Evolutionary conservation across 2,888 invertebrate genomes (phyloP), one percentile per base, ranked within the genome.

Genomic region (Drosophila anomelani): DNA sequence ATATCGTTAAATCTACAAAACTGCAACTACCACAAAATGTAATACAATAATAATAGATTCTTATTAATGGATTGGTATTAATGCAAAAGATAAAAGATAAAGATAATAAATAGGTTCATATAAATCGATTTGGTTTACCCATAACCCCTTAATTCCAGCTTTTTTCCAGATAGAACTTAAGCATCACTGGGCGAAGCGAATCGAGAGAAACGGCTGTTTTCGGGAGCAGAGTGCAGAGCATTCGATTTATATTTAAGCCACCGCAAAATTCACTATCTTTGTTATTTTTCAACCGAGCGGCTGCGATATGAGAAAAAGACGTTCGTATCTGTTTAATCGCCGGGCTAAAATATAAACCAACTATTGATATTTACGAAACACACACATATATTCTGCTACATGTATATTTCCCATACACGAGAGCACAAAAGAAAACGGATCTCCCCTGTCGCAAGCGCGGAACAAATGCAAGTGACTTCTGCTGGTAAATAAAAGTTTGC

Each of bases 401-500:
- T 53, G 34, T 39, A 15, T 32, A 41, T 60, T n/a, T 55, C 41
- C 13, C n/a, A 43, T n/a, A 43, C 59, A 38, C 47, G 39, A 54
- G 34, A 34, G 36, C 41, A 23, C 60, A 41, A 43, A 55, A 61
- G 53, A 43, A 34, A 51, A 36, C 51, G 51, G 51, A 53, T 53
- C 51, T 15, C 51, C 51, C 32, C 34, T 51, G 51, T 51, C 39
- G 41, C 55, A 23, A 43, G 34, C 51, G 55, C 60, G 56, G 41
- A 68, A 29, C 10, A 34, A 43, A 66, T 56, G 47, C 23, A 68
- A 56, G 56, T 29, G 55, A 68, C 56, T 49, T 56, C 68, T 56
- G 67, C 68, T 68, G 68, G 68, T 68, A 68, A 68, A 68, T 68
- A 66, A 43, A 61, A 34, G 13, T 39, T 13, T 32, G 29, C 53